Evolutionary conservation across 2,797 vertebrate genomes (phyloP).

Genomic region (Gallirallus australis): DNA sequence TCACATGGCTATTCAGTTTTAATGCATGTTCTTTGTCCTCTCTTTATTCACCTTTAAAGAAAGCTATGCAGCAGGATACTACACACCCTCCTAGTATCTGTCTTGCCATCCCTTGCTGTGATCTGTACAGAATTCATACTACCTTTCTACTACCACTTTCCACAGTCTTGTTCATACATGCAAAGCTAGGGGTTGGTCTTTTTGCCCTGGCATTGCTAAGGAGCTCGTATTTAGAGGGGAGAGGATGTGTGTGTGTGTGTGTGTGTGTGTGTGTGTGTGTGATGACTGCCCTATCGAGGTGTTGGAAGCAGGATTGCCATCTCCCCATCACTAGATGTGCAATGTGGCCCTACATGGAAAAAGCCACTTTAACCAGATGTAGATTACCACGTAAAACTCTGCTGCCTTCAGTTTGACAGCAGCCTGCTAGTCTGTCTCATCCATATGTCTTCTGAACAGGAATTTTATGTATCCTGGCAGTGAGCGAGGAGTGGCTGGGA

Average conservation of each 20-base stretch:
- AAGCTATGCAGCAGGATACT: neutral
- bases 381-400: rapidly evolving
- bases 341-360: rapidly evolving
- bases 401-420: neutral
- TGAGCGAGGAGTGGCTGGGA: neutral
- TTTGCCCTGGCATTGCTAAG: neutral
- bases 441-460: neutral
- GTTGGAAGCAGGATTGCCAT: neutral
- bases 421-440: neutral
- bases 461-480: neutral
- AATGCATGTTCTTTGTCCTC: neutral
- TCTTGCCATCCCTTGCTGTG: neutral
- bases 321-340: rapidly evolving
- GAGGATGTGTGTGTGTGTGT: neutral
- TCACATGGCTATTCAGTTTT: neutral
- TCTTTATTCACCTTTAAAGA: neutral
- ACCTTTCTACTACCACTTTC: neutral
- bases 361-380: neutral
- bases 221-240: neutral
- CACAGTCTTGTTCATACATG: rapidly evolving
- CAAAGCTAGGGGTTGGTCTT: neutral
- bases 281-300: neutral
- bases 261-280: neutral
- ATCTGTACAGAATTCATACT: neutral
- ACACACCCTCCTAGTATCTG: neutral